Percentiles rank a stretch among this genome's conserved stretches.
These are phyloP conservation scores for Formica selysi DNA, from an alignment of 1,140 invertebrate species.

Conservation along the genomic window DNA sequence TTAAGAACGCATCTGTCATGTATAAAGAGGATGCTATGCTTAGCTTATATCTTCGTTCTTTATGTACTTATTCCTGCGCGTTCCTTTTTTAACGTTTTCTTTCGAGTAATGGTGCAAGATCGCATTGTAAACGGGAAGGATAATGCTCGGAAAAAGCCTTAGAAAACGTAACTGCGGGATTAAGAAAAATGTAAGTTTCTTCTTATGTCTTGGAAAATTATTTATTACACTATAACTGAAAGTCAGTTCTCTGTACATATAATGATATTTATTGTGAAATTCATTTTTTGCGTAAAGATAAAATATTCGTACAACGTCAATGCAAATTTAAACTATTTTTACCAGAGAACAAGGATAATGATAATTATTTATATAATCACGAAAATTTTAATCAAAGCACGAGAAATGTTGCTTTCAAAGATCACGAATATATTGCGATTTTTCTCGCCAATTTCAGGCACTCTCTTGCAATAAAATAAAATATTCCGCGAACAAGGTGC, in stretches of 20 bases:
- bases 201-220: constrained; percentile 9
- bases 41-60: constrained; percentile 45
- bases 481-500: not conserved
- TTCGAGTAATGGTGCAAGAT: constrained; percentile 9
- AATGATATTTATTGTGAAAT: not conserved
- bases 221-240: constrained; percentile 30
- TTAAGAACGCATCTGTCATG: constrained; percentile 52
- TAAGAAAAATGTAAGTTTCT: not conserved
- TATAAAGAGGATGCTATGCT: constrained; percentile 43
- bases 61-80: constrained; percentile 32
- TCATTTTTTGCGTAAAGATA: constrained; percentile 6
- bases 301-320: not conserved
- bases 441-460: not conserved
- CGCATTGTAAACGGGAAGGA: constrained; percentile 8
- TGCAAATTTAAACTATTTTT: not conserved
- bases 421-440: not conserved
- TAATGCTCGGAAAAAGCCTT: constrained; percentile 34
- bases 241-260: not conserved
- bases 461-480: constrained; percentile 23
- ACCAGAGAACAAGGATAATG: not conserved
- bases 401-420: not conserved
- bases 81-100: constrained; percentile 24
- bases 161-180: constrained; percentile 17
- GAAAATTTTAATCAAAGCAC: constrained; percentile 27
- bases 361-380: constrained; percentile 18